Conservation (phyloP, 2,797 vertebrate genomes). For the Ptychadena robeensis region DNA sequence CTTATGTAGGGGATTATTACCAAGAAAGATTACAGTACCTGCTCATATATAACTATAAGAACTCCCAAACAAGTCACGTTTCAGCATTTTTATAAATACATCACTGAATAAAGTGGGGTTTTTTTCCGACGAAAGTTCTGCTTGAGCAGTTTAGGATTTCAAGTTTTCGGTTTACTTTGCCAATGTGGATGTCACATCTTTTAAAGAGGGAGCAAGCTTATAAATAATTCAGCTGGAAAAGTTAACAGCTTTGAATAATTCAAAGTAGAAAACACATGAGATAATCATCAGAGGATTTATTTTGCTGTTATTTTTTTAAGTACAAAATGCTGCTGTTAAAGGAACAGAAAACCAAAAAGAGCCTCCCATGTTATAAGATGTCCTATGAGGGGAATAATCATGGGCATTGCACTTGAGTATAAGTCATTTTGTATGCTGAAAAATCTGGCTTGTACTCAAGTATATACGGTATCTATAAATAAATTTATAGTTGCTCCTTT, state of each 20-base stretch:
- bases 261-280: constrained; percentile 1
- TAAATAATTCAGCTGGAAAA: neutral
- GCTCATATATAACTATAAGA: too few relatives aligned
- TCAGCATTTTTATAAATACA: neutral
- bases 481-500: too few relatives aligned
- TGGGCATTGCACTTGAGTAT: too few relatives aligned
- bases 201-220: neutral
- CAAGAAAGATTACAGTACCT: too few relatives aligned
- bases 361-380: too few relatives aligned
- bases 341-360: neutral
- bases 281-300: constrained; percentile 7
- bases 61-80: neutral
- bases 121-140: neutral
- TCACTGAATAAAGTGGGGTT: neutral
- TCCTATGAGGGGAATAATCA: too few relatives aligned
- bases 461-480: too few relatives aligned
- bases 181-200: neutral
- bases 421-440: too few relatives aligned
- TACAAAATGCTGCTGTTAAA: neutral
- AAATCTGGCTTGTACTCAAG: too few relatives aligned
- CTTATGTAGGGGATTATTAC: too few relatives aligned
- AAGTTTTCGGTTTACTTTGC: neutral
- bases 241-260: constrained; percentile 1
- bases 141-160: neutral
- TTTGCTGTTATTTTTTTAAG: neutral